Percentiles rank a stretch among this genome's conserved stretches.
Conservation (phyloP, 2,888 invertebrate genomes). For the Mythimna loreyi region DNA sequence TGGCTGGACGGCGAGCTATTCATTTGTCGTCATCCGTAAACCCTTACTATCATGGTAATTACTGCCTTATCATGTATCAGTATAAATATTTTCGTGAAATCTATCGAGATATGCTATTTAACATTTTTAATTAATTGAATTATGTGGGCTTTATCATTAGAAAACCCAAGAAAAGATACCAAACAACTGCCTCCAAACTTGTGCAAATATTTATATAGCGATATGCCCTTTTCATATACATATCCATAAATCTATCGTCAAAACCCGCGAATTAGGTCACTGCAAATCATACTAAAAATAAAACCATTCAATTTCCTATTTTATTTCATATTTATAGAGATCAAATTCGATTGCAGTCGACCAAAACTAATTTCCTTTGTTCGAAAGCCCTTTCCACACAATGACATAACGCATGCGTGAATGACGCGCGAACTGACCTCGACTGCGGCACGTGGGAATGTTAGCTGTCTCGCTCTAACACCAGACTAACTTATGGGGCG, state of each 20-base stretch:
- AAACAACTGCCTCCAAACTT: conserved; percentile 1
- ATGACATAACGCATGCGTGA: conserved; percentile 68
- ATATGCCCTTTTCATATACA: conserved; percentile 29
- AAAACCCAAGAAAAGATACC: neutral
- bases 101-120: neutral
- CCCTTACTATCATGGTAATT: no score
- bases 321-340: conserved; percentile 37
- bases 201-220: conserved; percentile 27
- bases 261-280: conserved; percentile 60
- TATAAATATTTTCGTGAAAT: neutral
- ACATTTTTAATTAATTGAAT: neutral
- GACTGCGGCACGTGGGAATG: conserved; percentile 61
- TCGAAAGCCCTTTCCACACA: conserved; percentile 74
- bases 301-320: conserved; percentile 15
- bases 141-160: neutral
- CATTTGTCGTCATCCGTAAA: no score
- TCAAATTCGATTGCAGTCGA: conserved; percentile 36
- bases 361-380: conserved; percentile 69
- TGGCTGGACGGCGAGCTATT: no score
- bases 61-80: no score
- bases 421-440: conserved; percentile 77
- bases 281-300: conserved; percentile 32
- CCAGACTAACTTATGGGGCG: conserved; percentile 23
- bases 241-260: conserved; percentile 43
- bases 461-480: conserved; percentile 62